Conservation (phyloP, 1,140 invertebrate genomes). For the Drosophila bipectinata region DNA sequence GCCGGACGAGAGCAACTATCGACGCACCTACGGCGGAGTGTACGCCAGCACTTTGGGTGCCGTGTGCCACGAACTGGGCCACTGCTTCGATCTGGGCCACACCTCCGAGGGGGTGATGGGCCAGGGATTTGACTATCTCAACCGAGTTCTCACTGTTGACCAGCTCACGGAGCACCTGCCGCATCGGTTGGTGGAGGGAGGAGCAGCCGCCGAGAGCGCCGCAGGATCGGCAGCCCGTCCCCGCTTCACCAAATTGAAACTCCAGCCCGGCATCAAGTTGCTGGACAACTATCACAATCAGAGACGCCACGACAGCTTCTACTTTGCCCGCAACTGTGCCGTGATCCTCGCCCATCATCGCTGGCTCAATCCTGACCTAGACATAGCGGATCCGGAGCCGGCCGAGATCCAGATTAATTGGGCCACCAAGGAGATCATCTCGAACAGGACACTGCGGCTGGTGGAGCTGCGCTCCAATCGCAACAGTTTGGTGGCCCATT, state of each 20-base stretch:
- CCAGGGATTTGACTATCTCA: constrained; percentile 95
- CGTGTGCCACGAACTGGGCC: constrained; percentile 96
- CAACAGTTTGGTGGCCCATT: constrained; percentile 70
- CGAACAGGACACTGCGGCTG: constrained; percentile 50
- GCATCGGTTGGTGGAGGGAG: constrained; percentile 83
- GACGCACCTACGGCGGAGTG: constrained; percentile 93
- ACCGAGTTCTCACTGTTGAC: constrained; percentile 88
- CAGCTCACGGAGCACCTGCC: constrained; percentile 85
- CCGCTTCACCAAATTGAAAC: constrained; percentile 85
- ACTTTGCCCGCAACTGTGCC: constrained; percentile 73
- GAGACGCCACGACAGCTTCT: constrained; percentile 75
- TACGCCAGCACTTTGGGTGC: constrained; percentile 96
- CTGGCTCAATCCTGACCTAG: constrained; percentile 55
- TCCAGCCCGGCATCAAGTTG: constrained; percentile 76
- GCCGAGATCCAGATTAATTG: constrained; percentile 27
- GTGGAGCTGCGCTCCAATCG: constrained; percentile 74
- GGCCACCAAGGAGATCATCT: constrained; percentile 42
- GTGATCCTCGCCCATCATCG: constrained; percentile 76
- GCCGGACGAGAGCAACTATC: constrained; percentile 95
- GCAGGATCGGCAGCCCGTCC: constrained; percentile 9
- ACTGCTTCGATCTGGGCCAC: constrained; percentile 97
- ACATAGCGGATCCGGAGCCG: neutral
- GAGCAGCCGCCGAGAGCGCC: constrained; percentile 47
- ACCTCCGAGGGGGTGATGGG: constrained; percentile 96
- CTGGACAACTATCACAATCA: constrained; percentile 84